Base-by-base conservation (phyloP, 2,797 vertebrate genomes). In the Premnoplex brunnescens region DNA sequence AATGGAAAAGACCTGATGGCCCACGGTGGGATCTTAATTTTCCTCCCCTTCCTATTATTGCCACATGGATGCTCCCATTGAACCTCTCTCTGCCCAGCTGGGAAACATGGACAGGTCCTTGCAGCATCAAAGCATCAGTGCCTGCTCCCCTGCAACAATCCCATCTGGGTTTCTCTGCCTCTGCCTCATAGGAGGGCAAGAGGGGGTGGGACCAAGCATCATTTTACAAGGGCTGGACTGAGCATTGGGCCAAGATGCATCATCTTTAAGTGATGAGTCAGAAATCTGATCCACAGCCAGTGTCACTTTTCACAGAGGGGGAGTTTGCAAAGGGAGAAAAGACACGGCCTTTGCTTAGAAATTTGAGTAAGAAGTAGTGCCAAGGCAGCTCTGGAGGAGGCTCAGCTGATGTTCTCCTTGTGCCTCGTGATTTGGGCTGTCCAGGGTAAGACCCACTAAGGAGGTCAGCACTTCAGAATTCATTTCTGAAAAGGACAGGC, bases 201-300 rank as follows among this genome's bases (percentile, higher is more conserved):
- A 51, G 14, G 7, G 36, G 71, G 64, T 59, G 73, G 46, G n/a
- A 76, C 80, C 56, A 1, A 32, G 73, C 58, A 22, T 96, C 72
- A 0, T 48, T 89, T 89, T 79, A 66, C 94, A 73, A 8, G 39
- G 46, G 51, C 91, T 68, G 81, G 67, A 10, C 34, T 23, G 55
- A 93, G 78, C 59, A 1, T 1, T 21, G 64, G 81, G 72, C 59
- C 30, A 24, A 22, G 84, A 64, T 0, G 17, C 59, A 41, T 79
- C 88, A 63, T 94, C 88, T 93, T 94, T 91, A 88, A 95, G 64
- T n/a, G 94, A 91, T 95, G 96, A 95, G 89, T 36, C 74, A 12
- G 95, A 75, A 93, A 93, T 52, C 8, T 10, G 59, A 96, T 39
- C 96, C 41, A 7, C 28, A 3, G 69, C 58, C 51, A 36, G 91